Base-by-base conservation (phyloP, 2,888 invertebrate genomes). In the Taphrorychus bicolor region DNA sequence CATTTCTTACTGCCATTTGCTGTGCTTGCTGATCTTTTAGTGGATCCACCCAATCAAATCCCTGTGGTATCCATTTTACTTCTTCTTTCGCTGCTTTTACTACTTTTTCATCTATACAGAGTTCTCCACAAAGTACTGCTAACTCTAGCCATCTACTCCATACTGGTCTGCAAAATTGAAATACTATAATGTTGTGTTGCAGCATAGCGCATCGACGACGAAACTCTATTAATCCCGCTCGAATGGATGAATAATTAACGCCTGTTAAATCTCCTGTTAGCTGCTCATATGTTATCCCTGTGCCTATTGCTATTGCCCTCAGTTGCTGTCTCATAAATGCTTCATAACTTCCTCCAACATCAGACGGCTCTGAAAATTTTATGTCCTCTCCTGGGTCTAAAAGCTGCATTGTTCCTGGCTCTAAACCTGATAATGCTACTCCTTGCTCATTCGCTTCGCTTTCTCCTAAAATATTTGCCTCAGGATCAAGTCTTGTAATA, bases 1-100 rank as follows among this genome's bases (percentile, higher is more conserved):
- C 57, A 57, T 59, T 59, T 48, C 59, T 59, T 59, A 59, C 59
- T 22, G 59, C 59, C 59, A 59, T 59, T 59, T 59, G 59, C 48
- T 58, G 58, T 42, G 58, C 40, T 58, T 58, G 58, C 42, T 58
- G 58, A 24, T 58, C 58, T 58, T 58, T 58, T 42, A 58, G 58
- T 14, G 58, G 58, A 58, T 58, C 58, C 18, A 58, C 58, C 58
- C 58, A 58, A 58, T 58, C 58, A 58, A 58, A 58, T 58, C 58
- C 58, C 45, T 58, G 58, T 58, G 58, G 42, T 58, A 58, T 58
- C 58, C 58, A 58, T 58, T 58, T 58, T 58, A 58, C 58, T 58
- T 58, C 58, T 54, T 54, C 24, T 58, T 58, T 58, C 19, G 58
- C 58, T 45, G 42, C 58, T 58, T 58, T 42, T 58, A 17, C 42